A percentile compares a stretch with the other conserved stretches of the same genome.
Evolutionary conservation across 2,888 invertebrate species (phyloP).

Genomic region (Nudaria mundana): DNA sequence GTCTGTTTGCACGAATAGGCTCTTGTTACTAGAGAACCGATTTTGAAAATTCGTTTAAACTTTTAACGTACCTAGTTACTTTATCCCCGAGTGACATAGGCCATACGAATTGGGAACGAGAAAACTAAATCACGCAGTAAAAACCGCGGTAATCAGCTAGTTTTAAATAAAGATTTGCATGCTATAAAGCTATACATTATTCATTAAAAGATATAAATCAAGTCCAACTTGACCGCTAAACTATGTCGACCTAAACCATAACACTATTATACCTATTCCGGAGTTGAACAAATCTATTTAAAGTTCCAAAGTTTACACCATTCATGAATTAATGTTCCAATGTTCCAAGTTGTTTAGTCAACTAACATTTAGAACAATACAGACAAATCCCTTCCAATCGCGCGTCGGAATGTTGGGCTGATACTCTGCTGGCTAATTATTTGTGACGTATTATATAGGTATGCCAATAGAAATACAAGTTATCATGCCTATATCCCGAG

Average conservation of each 20-base stretch:
- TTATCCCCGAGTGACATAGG: too few relatives aligned
- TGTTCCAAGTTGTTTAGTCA: conserved; percentile 23
- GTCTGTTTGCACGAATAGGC: too few relatives aligned
- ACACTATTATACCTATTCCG: not conserved
- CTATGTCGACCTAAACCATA: conserved; percentile 2
- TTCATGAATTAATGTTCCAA: conserved; percentile 14
- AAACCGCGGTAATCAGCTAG: too few relatives aligned
- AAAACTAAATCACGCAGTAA: too few relatives aligned
- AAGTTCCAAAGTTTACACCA: conserved; percentile 6
- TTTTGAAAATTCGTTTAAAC: too few relatives aligned
- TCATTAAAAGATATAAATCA: not conserved
- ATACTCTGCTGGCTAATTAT: conserved; percentile 1
- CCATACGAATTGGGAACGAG: too few relatives aligned
- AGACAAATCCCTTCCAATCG: conserved; percentile 16
- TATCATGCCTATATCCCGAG: too few relatives aligned
- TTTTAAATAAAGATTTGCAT: not conserved
- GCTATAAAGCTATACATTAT: not conserved
- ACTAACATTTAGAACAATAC: conserved; percentile 33
- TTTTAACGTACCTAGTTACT: too few relatives aligned
- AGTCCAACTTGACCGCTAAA: conserved; percentile 1
- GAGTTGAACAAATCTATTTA: conserved; percentile 8
- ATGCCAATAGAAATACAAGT: too few relatives aligned
- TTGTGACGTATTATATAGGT: not conserved
- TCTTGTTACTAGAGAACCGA: too few relatives aligned
- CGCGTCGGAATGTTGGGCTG: conserved; percentile 13